Conservation (phyloP, 2,797 vertebrate genomes). For the Morelia viridis region DNA sequence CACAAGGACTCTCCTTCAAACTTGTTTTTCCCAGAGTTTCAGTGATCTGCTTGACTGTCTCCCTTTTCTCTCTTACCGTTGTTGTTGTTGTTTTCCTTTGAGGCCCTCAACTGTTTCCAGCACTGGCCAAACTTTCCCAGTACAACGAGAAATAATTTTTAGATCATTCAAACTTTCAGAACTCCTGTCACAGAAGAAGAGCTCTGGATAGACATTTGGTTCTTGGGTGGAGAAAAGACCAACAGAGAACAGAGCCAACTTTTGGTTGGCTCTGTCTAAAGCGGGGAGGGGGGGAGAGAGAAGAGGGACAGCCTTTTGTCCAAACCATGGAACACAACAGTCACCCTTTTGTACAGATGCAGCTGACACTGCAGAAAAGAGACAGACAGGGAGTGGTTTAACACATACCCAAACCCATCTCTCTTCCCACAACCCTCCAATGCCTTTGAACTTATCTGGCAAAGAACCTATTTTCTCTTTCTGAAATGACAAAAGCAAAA, state of each 20-base stretch:
- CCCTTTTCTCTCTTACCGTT: neutral
- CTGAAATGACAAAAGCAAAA: constrained; percentile 30
- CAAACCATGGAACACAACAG: constrained; percentile 5
- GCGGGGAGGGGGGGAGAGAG: neutral
- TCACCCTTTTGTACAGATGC: constrained; percentile 15
- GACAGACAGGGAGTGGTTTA: constrained; percentile 2
- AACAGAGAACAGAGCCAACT: neutral
- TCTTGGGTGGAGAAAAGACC: neutral
- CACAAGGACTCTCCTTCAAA: neutral
- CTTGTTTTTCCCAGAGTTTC: neutral
- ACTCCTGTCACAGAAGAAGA: neutral
- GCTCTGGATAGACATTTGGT: neutral
- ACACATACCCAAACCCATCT: constrained; percentile 10
- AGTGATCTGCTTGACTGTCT: neutral
- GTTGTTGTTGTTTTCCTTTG: neutral
- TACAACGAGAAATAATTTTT: neutral
- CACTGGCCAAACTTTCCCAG: neutral
- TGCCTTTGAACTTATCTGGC: constrained; percentile 41
- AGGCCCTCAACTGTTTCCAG: neutral
- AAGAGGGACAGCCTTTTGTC: constrained; percentile 19
- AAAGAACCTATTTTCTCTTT: constrained; percentile 32
- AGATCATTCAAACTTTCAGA: neutral
- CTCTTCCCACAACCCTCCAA: neutral
- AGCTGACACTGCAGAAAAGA: constrained; percentile 26
- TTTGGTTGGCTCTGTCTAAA: neutral